Percentiles rank a stretch among this genome's conserved stretches.
These are phyloP conservation scores for Rotaria sp. DNA, from an alignment of 2,888 invertebrate species.

Conservation along the genomic window DNA sequence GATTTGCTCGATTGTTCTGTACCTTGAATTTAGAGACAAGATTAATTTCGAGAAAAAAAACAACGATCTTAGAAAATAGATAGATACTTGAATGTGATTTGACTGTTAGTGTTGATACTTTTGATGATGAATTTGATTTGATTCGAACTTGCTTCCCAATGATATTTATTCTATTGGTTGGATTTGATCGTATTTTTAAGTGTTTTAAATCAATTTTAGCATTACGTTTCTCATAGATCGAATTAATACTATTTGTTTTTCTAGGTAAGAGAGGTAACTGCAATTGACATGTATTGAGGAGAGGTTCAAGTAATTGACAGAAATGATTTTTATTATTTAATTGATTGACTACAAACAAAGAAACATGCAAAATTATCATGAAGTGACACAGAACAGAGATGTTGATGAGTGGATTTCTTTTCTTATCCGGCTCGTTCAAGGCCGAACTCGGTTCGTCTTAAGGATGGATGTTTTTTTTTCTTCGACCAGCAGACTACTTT, in stretches of 20 bases:
- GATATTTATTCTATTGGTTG: neutral
- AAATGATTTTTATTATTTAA: neutral
- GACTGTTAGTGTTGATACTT: no score
- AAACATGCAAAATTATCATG: neutral
- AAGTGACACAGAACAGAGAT: neutral
- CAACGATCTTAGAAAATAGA: neutral
- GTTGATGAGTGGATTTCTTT: no score
- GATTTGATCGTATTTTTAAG: neutral
- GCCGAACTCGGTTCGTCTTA: no score
- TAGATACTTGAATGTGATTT: no score
- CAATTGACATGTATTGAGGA: neutral
- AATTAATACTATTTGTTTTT: neutral
- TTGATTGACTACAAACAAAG: neutral
- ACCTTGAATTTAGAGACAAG: neutral
- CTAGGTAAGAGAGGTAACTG: neutral
- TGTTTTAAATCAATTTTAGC: neutral
- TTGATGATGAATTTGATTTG: neutral
- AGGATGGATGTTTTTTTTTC: no score
- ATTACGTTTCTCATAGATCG: neutral
- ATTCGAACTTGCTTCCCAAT: neutral
- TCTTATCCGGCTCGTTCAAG: no score
- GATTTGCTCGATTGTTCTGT: neutral
- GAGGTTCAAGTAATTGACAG: neutral
- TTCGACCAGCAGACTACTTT: no score
- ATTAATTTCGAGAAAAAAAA: neutral